Evolutionary conservation across 2,113 vertebrate species (phyloP).

Genomic region (Tyrannus savana): DNA sequence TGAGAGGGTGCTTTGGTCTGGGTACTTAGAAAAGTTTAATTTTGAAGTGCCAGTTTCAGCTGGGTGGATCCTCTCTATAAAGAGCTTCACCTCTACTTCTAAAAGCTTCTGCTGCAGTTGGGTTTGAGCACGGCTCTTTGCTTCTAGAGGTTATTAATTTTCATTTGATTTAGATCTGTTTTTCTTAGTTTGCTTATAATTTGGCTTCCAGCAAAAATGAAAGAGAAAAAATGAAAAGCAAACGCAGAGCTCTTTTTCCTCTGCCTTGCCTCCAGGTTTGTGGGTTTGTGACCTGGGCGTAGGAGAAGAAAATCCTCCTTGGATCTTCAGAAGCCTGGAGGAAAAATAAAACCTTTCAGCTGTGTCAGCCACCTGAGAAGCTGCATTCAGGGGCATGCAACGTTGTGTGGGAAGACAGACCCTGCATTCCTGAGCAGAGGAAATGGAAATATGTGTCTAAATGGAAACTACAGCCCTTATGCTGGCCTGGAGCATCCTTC

Average conservation of each 20-base stretch:
- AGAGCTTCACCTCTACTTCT: not conserved
- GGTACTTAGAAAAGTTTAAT: not conserved
- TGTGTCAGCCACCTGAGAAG: not conserved
- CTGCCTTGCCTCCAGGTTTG: not conserved
- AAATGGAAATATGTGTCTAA: not conserved
- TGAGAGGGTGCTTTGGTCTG: accelerated
- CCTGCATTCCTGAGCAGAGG: not conserved
- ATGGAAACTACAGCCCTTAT: not conserved
- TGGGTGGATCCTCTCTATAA: accelerated
- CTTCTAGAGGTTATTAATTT: not conserved
- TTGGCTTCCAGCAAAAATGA: not conserved
- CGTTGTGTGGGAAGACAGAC: accelerated
- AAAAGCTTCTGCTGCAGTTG: not conserved
- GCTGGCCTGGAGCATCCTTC: not conserved
- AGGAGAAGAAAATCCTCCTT: not conserved
- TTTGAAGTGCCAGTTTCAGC: accelerated
- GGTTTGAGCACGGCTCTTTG: not conserved
- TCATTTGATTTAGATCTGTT: not conserved
- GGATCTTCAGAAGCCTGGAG: not conserved
- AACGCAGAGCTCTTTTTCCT: not conserved
- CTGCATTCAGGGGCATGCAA: accelerated
- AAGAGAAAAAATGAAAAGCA: not conserved
- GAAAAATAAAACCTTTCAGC: not conserved
- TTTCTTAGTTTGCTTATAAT: not conserved
- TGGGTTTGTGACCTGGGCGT: not conserved